Evolutionary conservation across 23 tunicate genomes (phyloP).

Genomic region (Halocynthia roretzi): DNA sequence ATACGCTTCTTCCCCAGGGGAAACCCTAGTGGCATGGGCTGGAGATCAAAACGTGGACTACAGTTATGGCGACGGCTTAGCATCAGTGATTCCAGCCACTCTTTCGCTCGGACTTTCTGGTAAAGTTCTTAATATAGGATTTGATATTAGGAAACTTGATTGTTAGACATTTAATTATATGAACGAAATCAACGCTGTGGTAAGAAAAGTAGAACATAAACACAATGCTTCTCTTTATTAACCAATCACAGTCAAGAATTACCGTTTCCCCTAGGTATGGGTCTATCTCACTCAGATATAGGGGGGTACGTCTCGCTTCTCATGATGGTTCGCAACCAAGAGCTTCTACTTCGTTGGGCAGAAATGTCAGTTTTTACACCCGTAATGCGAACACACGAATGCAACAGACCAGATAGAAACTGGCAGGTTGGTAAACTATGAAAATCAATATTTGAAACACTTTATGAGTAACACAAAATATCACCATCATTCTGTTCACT

Average conservation of each 20-base stretch:
- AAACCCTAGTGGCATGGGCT: constrained; percentile 82
- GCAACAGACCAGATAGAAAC: constrained; percentile 83
- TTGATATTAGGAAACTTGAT: too few species aligned
- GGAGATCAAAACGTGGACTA: constrained; percentile 99
- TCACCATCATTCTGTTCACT: neutral
- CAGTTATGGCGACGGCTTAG: constrained; percentile 80
- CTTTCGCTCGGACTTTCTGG: constrained; percentile 95
- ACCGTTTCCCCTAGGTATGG: constrained; percentile 58
- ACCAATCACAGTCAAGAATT: too few species aligned
- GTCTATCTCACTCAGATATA: constrained; percentile 81
- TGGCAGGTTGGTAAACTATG: constrained; percentile 59
- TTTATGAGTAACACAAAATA: neutral
- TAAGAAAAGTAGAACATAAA: too few species aligned
- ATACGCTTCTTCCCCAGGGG: constrained; percentile 61
- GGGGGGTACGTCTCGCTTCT: constrained; percentile 88
- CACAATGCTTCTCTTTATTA: too few species aligned
- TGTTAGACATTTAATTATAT: too few species aligned
- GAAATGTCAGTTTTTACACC: constrained; percentile 90
- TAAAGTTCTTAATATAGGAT: constrained; percentile 1
- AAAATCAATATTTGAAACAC: neutral
- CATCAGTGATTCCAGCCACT: constrained; percentile 93
- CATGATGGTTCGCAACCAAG: constrained; percentile 89
- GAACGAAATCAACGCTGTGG: too few species aligned
- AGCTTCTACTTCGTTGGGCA: constrained; percentile 80
- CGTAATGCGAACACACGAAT: constrained; percentile 86